Evolutionary conservation across 1,140 invertebrate species (phyloP).

Genomic region (Bombus superbus): DNA sequence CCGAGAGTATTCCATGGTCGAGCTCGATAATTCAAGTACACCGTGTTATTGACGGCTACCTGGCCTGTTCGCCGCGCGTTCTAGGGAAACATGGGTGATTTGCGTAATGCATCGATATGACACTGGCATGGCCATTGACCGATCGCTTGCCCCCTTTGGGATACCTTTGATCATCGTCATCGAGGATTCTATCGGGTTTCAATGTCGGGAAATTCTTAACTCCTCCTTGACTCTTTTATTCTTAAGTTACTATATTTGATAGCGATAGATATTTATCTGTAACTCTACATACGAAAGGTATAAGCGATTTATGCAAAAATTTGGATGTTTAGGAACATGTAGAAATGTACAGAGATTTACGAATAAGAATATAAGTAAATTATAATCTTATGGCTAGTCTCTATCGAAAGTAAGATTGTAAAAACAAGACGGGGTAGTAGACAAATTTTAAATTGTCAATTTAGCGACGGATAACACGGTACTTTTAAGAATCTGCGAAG

Average conservation of each 20-base stretch:
- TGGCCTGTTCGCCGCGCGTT: not conserved
- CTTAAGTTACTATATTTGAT: not conserved
- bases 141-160: not conserved
- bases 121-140: no score
- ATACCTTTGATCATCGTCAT: not conserved
- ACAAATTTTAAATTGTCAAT: not conserved
- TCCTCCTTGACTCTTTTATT: not conserved
- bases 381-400: no score
- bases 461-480: no score
- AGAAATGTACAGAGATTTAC: no score
- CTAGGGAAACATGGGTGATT: slow-evolving; percentile 10
- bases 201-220: not conserved
- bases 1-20: slow-evolving; percentile 32
- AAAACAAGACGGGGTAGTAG: not conserved
- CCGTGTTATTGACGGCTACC: slow-evolving; percentile 31
- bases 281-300: not conserved
- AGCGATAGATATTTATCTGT: no score
- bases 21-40: slow-evolving; percentile 48
- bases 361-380: no score
- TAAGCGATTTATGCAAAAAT: no score
- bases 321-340: no score
- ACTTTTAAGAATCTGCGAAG: no score
- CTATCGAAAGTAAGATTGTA: not conserved
- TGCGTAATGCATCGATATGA: slow-evolving; percentile 8
- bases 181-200: not conserved